These are phyloP conservation scores for Eumaeus atala DNA, from an alignment of 1,140 invertebrate species.

Conservation along the genomic window DNA sequence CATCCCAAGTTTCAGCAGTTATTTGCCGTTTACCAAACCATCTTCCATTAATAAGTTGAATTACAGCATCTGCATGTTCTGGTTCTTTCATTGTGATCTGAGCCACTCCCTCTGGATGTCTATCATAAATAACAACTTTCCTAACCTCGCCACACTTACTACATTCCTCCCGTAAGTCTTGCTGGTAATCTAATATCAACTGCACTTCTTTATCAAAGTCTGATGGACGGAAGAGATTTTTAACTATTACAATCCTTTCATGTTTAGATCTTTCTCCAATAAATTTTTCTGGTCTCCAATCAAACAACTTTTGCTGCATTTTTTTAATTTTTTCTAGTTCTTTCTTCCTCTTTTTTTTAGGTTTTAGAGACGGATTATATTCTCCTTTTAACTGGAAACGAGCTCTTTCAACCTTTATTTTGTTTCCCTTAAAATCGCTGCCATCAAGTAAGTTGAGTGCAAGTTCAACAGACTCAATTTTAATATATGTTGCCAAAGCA, in stretches of 20 bases:
- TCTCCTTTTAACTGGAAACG: constrained; percentile 96
- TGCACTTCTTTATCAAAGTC: constrained; percentile 93
- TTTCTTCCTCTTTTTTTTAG: constrained; percentile 92
- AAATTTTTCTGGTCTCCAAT: constrained; percentile 96
- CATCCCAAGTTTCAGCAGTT: constrained; percentile 94
- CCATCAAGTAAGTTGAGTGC: constrained; percentile 96
- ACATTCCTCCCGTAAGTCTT: constrained; percentile 92
- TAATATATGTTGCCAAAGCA: constrained; percentile 97
- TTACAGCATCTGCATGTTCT: constrained; percentile 93
- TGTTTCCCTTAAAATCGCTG: constrained; percentile 84
- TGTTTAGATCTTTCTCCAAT: constrained; percentile 87
- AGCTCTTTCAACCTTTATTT: constrained; percentile 91
- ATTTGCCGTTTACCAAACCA: constrained; percentile 92
- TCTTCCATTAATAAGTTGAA: constrained; percentile 91
- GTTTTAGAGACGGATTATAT: constrained; percentile 95
- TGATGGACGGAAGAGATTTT: constrained; percentile 93
- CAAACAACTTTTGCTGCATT: constrained; percentile 95
- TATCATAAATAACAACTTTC: constrained; percentile 94
- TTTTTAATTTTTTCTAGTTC: constrained; percentile 94
- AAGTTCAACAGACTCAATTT: constrained; percentile 95
- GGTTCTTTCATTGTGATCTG: constrained; percentile 93
- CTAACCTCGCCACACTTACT: constrained; percentile 93
- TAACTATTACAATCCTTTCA: constrained; percentile 94
- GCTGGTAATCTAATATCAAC: constrained; percentile 92
- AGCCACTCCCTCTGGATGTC: constrained; percentile 95